Base-by-base conservation (phyloP, 2,888 invertebrate genomes). In the Hipparchia semele region DNA sequence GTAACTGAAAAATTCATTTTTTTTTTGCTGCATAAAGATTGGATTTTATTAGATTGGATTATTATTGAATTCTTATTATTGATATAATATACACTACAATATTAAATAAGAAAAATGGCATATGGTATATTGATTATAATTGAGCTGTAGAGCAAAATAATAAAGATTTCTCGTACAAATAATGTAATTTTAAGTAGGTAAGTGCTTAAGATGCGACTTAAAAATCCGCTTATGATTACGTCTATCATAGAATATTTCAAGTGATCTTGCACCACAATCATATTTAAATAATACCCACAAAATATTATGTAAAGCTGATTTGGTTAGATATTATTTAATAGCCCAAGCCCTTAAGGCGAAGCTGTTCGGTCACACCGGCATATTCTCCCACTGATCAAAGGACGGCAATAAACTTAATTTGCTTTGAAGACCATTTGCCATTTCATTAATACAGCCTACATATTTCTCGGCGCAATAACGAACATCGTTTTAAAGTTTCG, bases 361-460 rank as follows among this genome's bases (percentile, higher is more conserved):
- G 58, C 23, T 58, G 7, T 54, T 9, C 67, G 58, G 56, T 46
- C 67, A 58, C 67, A 56, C 58, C 69, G 69, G 58, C 69, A 51
- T 39, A 70, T 46, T 70, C 64, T 54, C 70, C 51, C 70, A 56
- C 54, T 70, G 77, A 77, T 79, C 78, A 80, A 80, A 77, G 76
- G 76, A 71, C 70, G 75, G 73, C 71, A 66, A 72, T 75, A 77
- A 75, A 71, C 68, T 72, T 73, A 68, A 69, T 71, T 75, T 77
- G 76, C 80, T 80, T 71, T 79, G 84, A 83, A 84, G 77, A 79
- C 68, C 78, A 76, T 78, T 80, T 78, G 81, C 80, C 81, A 82
- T 82, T 84, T 85, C 81, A 81, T 82, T 82, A 83, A 81, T 83
- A 79, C 81, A 80, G 75, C 79, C 80, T 80, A 77, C 79, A 81